A percentile compares a stretch with the other conserved stretches of the same genome.
Evolutionary conservation across 2,113 vertebrate genomes (phyloP).

Genomic region (Cyrtonyx montezumae): DNA sequence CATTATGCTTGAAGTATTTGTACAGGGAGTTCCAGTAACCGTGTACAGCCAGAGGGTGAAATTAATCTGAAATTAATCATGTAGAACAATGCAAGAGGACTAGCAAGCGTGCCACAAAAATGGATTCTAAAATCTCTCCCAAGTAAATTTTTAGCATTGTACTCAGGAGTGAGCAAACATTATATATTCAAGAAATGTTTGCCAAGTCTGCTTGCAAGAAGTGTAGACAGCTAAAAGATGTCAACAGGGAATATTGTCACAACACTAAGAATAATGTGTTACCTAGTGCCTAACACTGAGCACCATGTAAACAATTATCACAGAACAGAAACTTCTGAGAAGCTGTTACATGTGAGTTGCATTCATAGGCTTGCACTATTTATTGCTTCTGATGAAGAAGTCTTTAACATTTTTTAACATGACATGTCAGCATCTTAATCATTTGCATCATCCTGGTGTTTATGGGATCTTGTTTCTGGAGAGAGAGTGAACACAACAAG

Average conservation of each 20-base stretch:
- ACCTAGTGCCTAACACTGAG: slow-evolving; percentile 51
- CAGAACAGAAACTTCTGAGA: slow-evolving; percentile 19
- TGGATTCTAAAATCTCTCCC: background rate
- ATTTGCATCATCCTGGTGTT: background rate
- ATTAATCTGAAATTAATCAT: slow-evolving; percentile 66
- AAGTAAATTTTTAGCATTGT: slow-evolving; percentile 45
- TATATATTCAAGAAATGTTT: slow-evolving; percentile 62
- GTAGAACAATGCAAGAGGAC: background rate
- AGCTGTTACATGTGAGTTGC: background rate
- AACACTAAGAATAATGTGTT: slow-evolving; percentile 66
- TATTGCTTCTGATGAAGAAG: slow-evolving; percentile 16
- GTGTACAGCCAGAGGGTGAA: slow-evolving; percentile 31
- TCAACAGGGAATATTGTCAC: slow-evolving; percentile 63
- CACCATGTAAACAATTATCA: slow-evolving; percentile 64
- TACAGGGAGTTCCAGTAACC: slow-evolving; percentile 27
- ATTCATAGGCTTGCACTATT: background rate
- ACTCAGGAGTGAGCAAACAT: slow-evolving; percentile 33
- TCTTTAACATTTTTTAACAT: background rate
- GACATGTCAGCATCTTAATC: background rate
- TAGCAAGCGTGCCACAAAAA: background rate
- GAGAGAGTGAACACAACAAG: background rate
- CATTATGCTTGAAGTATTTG: slow-evolving; percentile 13
- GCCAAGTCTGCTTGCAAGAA: slow-evolving; percentile 51
- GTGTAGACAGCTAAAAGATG: slow-evolving; percentile 63
- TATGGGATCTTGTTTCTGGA: background rate